Evolutionary conservation across 2,797 vertebrate species (phyloP), one percentile per base, ranked within the genome.

Genomic region (Hyperoplus immaculatus): DNA sequence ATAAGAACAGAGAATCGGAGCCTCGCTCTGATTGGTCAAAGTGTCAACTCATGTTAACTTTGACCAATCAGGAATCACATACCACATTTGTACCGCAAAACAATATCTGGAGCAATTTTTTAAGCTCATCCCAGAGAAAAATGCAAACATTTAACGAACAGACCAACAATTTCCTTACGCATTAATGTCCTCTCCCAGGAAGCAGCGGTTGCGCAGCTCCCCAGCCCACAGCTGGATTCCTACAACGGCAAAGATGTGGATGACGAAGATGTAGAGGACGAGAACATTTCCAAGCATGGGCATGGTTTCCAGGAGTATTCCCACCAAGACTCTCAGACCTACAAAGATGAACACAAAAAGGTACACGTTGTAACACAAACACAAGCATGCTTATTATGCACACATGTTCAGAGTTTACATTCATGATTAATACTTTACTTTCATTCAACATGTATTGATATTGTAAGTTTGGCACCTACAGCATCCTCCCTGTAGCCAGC

Each of bases 181-280:
- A 79, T 87, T 93, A 8, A 96, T 90, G 62, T 95, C 79, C 64
- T 94, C 94, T 87, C 95, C 95, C 47, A 97, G 89, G 91, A 97
- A 97, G 92, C 97, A 98, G 65, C 97, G 94, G 91, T 97, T 96
- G 72, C 95, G 95, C 69, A 98, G 95, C 78, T 97, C 92, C 61
- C 97, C 97, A 0, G 95, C 96, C 97, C 97, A 98, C 77, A 98
- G 95, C 93, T 98, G 97, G 45, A 98, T 96, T 0, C 96, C 97
- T 0, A 97, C 96, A 0, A 98, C 96, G 36, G 95, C 96, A 0
- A 97, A 98, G 92, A 97, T 96, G 94, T 97, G 96, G 92, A 98
- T 96, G 82, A 98, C 96, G 10, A 97, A 96, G 92, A 96, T 95
- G 90, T 96, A 97, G 81, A 97, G 94, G 73, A 97, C 90, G 41